Percentiles rank a stretch among this genome's conserved stretches.
These are phyloP conservation scores for Mythimna loreyi DNA, from an alignment of 2,888 invertebrate genomes.

Conservation along the genomic window DNA sequence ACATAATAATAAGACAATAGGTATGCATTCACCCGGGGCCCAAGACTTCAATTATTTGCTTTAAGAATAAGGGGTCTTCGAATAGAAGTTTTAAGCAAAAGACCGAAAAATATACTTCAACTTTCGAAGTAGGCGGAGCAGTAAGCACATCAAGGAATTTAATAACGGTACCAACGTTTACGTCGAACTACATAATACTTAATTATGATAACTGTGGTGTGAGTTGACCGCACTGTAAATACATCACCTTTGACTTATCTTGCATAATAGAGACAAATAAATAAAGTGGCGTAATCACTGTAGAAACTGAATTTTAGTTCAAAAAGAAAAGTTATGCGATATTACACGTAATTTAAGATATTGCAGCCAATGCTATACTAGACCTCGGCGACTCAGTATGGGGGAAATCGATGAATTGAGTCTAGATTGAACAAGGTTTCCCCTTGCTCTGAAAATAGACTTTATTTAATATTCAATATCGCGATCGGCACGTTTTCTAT, in stretches of 20 bases:
- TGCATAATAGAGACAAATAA: slow-evolving; percentile 44
- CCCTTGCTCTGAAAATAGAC: background rate
- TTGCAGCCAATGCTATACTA: background rate
- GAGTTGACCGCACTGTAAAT: slow-evolving; percentile 11
- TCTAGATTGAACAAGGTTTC: background rate
- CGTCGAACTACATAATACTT: slow-evolving; percentile 11
- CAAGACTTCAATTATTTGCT: no score
- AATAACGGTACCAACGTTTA: background rate
- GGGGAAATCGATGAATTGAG: background rate
- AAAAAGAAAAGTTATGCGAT: slow-evolving; percentile 40
- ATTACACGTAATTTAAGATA: slow-evolving; percentile 25
- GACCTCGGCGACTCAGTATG: background rate
- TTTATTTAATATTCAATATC: background rate
- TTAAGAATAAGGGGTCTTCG: background rate
- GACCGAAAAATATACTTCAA: background rate
- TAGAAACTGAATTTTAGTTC: slow-evolving; percentile 20
- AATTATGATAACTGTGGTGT: slow-evolving; percentile 5
- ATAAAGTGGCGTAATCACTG: slow-evolving; percentile 28
- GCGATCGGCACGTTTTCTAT: background rate
- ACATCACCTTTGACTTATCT: slow-evolving; percentile 43
- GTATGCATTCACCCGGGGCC: no score
- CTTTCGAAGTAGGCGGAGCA: background rate
- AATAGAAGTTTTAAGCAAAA: background rate
- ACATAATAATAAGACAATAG: no score
- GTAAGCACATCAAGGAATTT: background rate